These are phyloP conservation scores for Cinclus cinclus DNA, from an alignment of 2,113 vertebrate species.

Conservation along the genomic window DNA sequence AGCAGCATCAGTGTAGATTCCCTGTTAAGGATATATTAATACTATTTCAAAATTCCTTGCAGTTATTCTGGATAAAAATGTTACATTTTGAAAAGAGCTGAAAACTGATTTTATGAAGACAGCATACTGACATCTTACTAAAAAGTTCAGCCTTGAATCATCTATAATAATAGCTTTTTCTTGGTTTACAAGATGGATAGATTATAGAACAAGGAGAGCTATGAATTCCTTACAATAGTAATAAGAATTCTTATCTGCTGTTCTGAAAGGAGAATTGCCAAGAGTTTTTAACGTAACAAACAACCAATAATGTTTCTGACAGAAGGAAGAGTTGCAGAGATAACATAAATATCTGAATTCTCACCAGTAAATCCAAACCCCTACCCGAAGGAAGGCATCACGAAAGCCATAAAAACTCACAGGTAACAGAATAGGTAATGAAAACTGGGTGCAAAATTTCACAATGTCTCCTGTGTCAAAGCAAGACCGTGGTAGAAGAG, in stretches of 20 bases:
- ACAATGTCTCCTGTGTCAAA: not conserved
- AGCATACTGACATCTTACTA: slow-evolving; percentile 9
- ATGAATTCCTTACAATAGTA: slow-evolving; percentile 27
- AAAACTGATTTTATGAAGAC: not conserved
- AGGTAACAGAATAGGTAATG: not conserved
- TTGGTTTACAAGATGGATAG: slow-evolving; percentile 44
- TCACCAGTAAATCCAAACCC: not conserved
- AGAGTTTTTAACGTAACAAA: slow-evolving; percentile 18
- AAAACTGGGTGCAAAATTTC: not conserved
- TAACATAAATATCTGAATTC: not conserved
- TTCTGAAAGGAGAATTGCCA: slow-evolving; percentile 18
- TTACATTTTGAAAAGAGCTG: slow-evolving; percentile 11
- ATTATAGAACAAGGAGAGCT: slow-evolving; percentile 24
- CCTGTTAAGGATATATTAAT: not conserved
- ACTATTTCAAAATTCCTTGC: slow-evolving; percentile 23
- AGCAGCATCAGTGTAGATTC: not conserved
- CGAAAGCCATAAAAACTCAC: not conserved
- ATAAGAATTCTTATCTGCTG: slow-evolving; percentile 47
- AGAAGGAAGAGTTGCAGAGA: not conserved
- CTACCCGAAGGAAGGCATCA: not conserved
- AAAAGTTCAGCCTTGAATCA: slow-evolving; percentile 30
- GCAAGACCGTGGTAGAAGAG: not conserved
- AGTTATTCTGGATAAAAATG: slow-evolving; percentile 33
- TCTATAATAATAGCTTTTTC: slow-evolving; percentile 43
- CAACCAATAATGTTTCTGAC: not conserved